phyloP scores from a whole-genome alignment of 2,888 invertebrate genomes.

The Aspidapion aeneum region DNA sequence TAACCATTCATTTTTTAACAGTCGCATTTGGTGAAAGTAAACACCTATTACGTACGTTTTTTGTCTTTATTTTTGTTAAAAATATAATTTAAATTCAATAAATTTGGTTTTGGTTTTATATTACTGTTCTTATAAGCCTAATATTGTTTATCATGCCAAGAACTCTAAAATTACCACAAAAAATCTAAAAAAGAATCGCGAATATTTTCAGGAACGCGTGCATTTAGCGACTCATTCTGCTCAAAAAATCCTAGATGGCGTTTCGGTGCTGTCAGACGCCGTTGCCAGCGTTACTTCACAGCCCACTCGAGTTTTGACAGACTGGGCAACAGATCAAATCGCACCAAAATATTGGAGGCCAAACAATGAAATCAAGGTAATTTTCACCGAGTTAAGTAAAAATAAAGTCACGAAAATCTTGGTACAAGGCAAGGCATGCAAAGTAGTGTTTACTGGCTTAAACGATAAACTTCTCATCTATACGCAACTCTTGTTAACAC shows the following conservation, averaged over 20 bases:
- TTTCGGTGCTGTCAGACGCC: constrained; percentile 55
- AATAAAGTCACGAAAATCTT: too few relatives aligned
- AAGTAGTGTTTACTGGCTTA: too few relatives aligned
- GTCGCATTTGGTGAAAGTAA: too few relatives aligned
- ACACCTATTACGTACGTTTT: too few relatives aligned
- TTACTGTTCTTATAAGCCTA: constrained; percentile 32
- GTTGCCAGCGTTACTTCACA: constrained; percentile 63
- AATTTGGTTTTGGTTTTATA: too few relatives aligned
- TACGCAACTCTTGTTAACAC: too few relatives aligned
- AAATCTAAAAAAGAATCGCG: constrained; percentile 38
- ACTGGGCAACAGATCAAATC: constrained; percentile 75
- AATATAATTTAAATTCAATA: too few relatives aligned
- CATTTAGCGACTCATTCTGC: constrained; percentile 42
- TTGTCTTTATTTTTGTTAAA: too few relatives aligned
- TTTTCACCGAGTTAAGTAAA: too few relatives aligned
- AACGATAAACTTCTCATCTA: too few relatives aligned
- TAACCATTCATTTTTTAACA: too few relatives aligned
- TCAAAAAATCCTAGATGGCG: constrained; percentile 56
- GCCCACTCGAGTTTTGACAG: constrained; percentile 64
- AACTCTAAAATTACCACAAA: constrained; percentile 8
- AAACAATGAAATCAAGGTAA: constrained; percentile 68
- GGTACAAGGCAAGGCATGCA: too few relatives aligned
- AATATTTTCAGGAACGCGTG: constrained; percentile 43
- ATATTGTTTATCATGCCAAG: background rate
- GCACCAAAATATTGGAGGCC: constrained; percentile 80